phyloP scores from a whole-genome alignment of 2,888 invertebrate species.

The Lasioglossum leucozonium region DNA sequence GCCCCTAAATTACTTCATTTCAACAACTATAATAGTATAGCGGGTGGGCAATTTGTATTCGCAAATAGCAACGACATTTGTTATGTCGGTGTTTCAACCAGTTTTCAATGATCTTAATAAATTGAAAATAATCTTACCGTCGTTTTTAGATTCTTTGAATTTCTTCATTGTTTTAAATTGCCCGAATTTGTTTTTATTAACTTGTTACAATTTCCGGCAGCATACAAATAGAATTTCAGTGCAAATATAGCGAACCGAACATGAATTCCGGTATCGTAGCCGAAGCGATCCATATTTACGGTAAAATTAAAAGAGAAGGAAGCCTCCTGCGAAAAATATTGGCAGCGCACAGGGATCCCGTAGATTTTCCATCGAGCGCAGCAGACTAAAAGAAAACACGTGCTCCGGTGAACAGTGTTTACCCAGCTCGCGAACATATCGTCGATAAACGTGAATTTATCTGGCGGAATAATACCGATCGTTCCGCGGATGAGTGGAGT shows the following conservation, averaged over 20 bases:
- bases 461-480: conserved; percentile 52
- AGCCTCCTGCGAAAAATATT: neutral
- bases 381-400: conserved; percentile 26
- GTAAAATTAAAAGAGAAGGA: neutral
- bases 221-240: too few relatives aligned
- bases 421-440: conserved; percentile 35
- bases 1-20: neutral
- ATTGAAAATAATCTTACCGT: too few relatives aligned
- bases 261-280: neutral
- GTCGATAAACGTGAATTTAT: conserved; percentile 50
- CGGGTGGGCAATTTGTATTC: too few relatives aligned
- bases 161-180: too few relatives aligned
- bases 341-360: neutral
- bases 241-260: neutral
- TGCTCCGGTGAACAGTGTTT: conserved; percentile 35
- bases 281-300: neutral
- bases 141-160: too few relatives aligned
- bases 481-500: conserved; percentile 47
- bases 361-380: conserved; percentile 1
- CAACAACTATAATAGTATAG: neutral
- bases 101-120: too few relatives aligned
- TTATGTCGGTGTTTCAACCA: neutral
- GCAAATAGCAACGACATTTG: too few relatives aligned
- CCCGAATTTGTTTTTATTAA: too few relatives aligned
- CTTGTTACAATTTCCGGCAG: too few relatives aligned